phyloP scores from a whole-genome alignment of 1,140 invertebrate species.

The Drosophila arawakana region DNA sequence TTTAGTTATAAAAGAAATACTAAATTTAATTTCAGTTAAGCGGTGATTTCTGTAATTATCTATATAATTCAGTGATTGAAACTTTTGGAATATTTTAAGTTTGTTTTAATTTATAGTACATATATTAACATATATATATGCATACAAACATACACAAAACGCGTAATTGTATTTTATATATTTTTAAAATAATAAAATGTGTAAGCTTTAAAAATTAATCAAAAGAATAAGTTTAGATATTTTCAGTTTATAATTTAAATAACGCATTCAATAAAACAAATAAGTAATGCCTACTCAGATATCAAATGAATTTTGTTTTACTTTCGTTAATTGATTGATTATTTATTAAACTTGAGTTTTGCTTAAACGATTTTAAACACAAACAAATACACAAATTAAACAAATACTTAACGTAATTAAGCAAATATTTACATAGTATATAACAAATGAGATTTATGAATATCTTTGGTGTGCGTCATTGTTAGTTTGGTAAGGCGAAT shows the following conservation, averaged over 20 bases:
- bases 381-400: neutral
- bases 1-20: constrained; percentile 49
- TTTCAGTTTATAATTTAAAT: constrained; percentile 61
- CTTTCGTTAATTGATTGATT: constrained; percentile 20
- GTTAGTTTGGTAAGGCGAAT: constrained; percentile 53
- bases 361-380: constrained; percentile 1
- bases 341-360: constrained; percentile 1
- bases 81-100: constrained; percentile 49
- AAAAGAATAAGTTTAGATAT: constrained; percentile 60
- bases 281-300: constrained; percentile 51
- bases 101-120: constrained; percentile 56
- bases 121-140: constrained; percentile 44
- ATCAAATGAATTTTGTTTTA: constrained; percentile 48
- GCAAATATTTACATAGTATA: constrained; percentile 20
- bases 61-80: constrained; percentile 37
- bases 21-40: constrained; percentile 48
- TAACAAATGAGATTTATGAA: constrained; percentile 5
- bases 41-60: constrained; percentile 53
- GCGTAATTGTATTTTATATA: constrained; percentile 67
- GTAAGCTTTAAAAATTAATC: constrained; percentile 76
- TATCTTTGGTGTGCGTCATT: constrained; percentile 59
- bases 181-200: constrained; percentile 67
- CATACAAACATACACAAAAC: constrained; percentile 15
- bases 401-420: constrained; percentile 23
- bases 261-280: constrained; percentile 51